Evolutionary conservation across 2,888 invertebrate species (phyloP).

Genomic region (Autographa pulchrina): DNA sequence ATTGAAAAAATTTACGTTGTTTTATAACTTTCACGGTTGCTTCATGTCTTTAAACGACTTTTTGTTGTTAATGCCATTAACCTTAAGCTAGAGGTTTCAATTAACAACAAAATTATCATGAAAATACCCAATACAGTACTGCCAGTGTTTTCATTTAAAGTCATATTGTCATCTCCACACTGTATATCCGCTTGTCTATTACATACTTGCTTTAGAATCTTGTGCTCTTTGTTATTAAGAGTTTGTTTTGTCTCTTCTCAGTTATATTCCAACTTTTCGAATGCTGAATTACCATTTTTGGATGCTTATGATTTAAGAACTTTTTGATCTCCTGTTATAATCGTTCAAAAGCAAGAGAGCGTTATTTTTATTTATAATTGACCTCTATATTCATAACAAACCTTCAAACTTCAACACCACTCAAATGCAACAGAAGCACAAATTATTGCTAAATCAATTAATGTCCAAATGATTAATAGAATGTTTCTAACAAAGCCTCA

Average conservation of each 20-base stretch:
- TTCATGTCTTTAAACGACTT: slow-evolving; percentile 4
- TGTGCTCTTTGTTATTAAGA: neutral
- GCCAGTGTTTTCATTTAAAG: no score
- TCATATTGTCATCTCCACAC: no score
- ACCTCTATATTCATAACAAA: neutral
- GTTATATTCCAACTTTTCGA: no score
- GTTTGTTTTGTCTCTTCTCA: no score
- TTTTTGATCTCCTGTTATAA: neutral
- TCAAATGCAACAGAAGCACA: neutral
- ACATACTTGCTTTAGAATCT: neutral
- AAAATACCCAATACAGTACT: no score
- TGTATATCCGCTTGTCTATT: neutral
- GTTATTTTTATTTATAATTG: neutral
- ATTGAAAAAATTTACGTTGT: slow-evolving; percentile 26
- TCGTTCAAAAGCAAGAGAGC: neutral
- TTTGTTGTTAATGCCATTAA: neutral
- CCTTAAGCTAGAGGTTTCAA: neutral
- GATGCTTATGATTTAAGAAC: no score
- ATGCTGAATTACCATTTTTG: no score
- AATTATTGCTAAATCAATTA: slow-evolving; percentile 38
- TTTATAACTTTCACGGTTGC: slow-evolving; percentile 19
- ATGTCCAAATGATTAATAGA: slow-evolving; percentile 22
- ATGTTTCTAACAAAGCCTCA: slow-evolving; percentile 28
- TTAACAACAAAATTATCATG: neutral
- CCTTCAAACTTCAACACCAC: slow-evolving; percentile 22